Conservation (phyloP, 2,888 invertebrate genomes). For the Cepaea hortensis region DNA sequence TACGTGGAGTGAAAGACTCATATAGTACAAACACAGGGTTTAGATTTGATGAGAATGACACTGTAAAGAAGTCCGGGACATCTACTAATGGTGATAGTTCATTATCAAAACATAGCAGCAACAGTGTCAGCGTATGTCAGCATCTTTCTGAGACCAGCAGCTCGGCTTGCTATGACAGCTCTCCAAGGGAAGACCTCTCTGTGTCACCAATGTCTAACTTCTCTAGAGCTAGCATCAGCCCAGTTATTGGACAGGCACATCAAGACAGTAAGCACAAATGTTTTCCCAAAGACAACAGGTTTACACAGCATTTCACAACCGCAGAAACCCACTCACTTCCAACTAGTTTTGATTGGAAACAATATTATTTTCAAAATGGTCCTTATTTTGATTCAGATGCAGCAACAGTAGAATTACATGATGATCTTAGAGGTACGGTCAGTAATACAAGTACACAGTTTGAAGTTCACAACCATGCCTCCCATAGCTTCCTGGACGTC, state of each 20-base stretch:
- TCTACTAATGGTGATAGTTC: not conserved
- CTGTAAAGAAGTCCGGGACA: not conserved
- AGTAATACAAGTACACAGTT: not conserved
- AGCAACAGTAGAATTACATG: not conserved
- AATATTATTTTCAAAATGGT: conserved; percentile 47
- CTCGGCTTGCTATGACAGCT: conserved; percentile 3
- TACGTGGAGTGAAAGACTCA: not conserved
- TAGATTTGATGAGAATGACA: not conserved
- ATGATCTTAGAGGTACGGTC: not conserved
- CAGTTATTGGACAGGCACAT: conserved; percentile 2
- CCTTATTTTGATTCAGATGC: not conserved
- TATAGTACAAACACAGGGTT: not conserved
- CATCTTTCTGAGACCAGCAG: not conserved
- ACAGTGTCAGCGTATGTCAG: not conserved
- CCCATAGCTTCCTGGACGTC: conserved; percentile 10
- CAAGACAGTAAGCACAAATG: too few relatives aligned
- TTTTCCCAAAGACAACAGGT: not conserved
- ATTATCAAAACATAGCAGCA: not conserved
- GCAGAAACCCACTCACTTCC: conserved; percentile 50
- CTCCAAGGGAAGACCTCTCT: conserved; percentile 45
- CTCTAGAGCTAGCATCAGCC: conserved; percentile 47
- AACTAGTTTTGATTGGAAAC: conserved; percentile 54
- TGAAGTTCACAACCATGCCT: not conserved
- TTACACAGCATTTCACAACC: not conserved
- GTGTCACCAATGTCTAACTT: conserved; percentile 49